Conservation (phyloP, 2,888 invertebrate species). For the Himalopsyche japonica region DNA sequence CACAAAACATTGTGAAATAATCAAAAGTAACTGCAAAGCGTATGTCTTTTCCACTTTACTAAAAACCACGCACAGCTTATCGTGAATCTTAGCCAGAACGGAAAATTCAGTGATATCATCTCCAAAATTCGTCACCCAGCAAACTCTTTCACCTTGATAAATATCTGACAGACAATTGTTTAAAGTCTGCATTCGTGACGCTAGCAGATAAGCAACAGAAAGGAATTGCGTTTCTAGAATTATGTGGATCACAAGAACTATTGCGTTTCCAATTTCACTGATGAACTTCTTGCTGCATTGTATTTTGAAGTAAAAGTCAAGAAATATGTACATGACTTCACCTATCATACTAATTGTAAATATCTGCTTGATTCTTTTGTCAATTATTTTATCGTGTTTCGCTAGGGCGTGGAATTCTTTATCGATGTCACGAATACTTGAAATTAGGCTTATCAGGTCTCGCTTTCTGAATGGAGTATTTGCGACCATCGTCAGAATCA, state of each 20-base stretch:
- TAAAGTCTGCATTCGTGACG: constrained; percentile 8
- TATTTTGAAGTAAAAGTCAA: not conserved
- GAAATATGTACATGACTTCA: not conserved
- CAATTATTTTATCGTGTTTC: not conserved
- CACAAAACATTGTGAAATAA: constrained; percentile 24
- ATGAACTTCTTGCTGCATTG: not conserved
- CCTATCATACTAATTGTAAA: not conserved
- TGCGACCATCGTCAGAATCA: constrained; percentile 27
- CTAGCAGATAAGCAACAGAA: constrained; percentile 3
- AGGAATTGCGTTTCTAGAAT: constrained; percentile 20
- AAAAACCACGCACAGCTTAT: constrained; percentile 21
- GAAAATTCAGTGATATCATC: constrained; percentile 3
- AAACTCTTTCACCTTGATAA: not conserved
- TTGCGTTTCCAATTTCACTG: not conserved
- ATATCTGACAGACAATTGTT: constrained; percentile 18
- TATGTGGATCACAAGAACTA: constrained; percentile 6
- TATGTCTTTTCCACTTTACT: constrained; percentile 12
- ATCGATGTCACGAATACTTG: constrained; percentile 18
- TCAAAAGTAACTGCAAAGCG: constrained; percentile 18
- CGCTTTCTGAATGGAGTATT: constrained; percentile 19
- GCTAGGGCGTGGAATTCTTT: constrained; percentile 21
- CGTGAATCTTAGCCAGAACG: constrained; percentile 22
- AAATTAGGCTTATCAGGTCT: constrained; percentile 8
- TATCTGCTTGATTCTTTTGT: constrained; percentile 3
- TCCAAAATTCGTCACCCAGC: constrained; percentile 24